phyloP scores from a whole-genome alignment of 2,797 vertebrate genomes.

The Paratrypauchen microcephalus region DNA sequence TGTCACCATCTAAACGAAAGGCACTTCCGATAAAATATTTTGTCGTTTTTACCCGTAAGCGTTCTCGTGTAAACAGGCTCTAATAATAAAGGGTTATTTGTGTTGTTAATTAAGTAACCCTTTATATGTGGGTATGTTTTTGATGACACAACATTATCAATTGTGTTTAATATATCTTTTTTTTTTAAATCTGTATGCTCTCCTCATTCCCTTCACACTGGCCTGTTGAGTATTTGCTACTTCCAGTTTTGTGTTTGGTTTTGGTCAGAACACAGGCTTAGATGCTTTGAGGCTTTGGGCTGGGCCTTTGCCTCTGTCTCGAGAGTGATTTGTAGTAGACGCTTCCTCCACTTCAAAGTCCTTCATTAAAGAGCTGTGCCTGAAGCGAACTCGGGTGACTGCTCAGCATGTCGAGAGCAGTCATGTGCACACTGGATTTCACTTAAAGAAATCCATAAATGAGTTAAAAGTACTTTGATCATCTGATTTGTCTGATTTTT shows the following conservation, averaged over 20 bases:
- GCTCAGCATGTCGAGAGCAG: conserved; percentile 69
- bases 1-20: too few relatives aligned
- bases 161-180: too few relatives aligned
- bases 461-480: too few relatives aligned
- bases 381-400: conserved; percentile 63
- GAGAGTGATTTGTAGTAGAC: conserved; percentile 50
- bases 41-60: too few relatives aligned
- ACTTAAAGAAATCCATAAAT: background rate
- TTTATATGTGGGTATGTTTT: too few relatives aligned
- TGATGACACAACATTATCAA: too few relatives aligned
- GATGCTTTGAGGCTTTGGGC: conserved; percentile 15
- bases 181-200: background rate
- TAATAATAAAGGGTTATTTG: too few relatives aligned
- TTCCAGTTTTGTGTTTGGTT: conserved; percentile 12
- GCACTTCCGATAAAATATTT: too few relatives aligned
- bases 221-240: background rate
- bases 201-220: background rate
- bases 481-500: too few relatives aligned
- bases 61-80: too few relatives aligned
- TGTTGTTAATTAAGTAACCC: too few relatives aligned
- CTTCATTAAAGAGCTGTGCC: conserved; percentile 73
- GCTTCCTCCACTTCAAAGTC: conserved; percentile 72
- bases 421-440: conserved; percentile 43
- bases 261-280: conserved; percentile 29
- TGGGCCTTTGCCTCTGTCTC: conserved; percentile 53